Evolutionary conservation across 2,888 invertebrate species (phyloP), one percentile per base, ranked within the genome.

Genomic region (Oxytorus armatus): DNA sequence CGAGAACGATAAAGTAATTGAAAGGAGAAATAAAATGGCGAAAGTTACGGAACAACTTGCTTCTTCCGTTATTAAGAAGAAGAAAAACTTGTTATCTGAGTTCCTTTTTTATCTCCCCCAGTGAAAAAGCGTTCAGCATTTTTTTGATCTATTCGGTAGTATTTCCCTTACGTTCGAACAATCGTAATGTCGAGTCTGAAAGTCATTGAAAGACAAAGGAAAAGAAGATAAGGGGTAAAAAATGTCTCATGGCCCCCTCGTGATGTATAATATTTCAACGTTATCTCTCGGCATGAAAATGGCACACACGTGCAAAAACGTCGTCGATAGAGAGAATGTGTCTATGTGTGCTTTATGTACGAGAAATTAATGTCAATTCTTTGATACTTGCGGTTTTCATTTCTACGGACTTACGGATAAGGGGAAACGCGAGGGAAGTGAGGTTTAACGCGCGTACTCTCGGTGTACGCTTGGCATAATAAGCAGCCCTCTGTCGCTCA

Each of bases 401-500:
- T 69, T 63, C 61, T 36, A 29, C 66, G 16, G 59, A 39, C 16
- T 66, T 44, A n/a, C 2, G 51, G 25, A 23, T 44, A n/a, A 16
- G 44, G 42, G 14, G 8, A 7, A 36, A 44, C 25, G 44, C 23
- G 21, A 21, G 49, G 16, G 47, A 39, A 25, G 4, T 14, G 21
- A 36, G 66, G 25, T 53, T 55, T 55, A n/a, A n/a, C n/a, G n/a
- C n/a, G 23, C 21, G 36, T 51, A 47, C 57, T 70, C 65, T 47
- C 55, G 11, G 47, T 57, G 1, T 65, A 29, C 47, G 55, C 36
- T 57, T 47, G 42, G 70, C 70, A 77, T 77, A 65, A 65, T 70
- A 77, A 77, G 55, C 63, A 70, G 65, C 33, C 51, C n/a, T 42
- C 66, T 59, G 51, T 21, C 77, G 25, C 66, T 57, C 23, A 55